Percentiles rank a stretch among this genome's conserved stretches.
Evolutionary conservation across 2,797 vertebrate species (phyloP).

Genomic region (Phylloscopus collybita): DNA sequence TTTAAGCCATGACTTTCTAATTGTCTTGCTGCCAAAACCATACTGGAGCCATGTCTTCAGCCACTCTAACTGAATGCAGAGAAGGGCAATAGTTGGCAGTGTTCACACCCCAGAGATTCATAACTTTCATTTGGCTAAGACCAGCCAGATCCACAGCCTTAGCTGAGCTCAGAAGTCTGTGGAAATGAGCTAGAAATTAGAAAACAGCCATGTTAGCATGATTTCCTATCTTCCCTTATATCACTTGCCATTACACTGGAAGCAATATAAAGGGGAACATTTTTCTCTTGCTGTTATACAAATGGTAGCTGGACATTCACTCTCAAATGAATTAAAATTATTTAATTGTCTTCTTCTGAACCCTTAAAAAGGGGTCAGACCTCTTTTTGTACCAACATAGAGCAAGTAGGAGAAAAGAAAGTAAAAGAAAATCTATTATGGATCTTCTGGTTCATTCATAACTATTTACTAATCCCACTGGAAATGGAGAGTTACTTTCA

Average conservation of each 20-base stretch:
- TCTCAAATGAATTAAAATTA: background rate
- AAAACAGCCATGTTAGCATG: background rate
- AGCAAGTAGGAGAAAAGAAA: background rate
- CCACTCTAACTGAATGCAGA: background rate
- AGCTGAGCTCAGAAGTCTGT: background rate
- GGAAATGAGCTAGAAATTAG: background rate
- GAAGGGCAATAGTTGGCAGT: background rate
- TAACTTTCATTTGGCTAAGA: background rate
- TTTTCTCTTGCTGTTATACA: background rate
- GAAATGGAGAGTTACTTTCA: background rate
- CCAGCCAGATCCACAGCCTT: background rate
- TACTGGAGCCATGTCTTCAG: background rate
- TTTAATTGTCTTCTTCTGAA: background rate
- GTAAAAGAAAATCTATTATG: background rate
- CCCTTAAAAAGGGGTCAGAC: background rate
- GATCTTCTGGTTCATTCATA: background rate
- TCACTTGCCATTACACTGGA: background rate
- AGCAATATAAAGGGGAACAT: background rate
- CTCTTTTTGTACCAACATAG: background rate
- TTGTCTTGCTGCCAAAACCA: background rate
- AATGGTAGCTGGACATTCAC: background rate
- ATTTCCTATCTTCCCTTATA: background rate
- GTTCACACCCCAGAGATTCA: background rate
- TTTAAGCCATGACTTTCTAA: background rate
- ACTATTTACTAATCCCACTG: background rate